Conservation (phyloP, 2,113 vertebrate genomes). For the Pelmatolapia mariae region DNA sequence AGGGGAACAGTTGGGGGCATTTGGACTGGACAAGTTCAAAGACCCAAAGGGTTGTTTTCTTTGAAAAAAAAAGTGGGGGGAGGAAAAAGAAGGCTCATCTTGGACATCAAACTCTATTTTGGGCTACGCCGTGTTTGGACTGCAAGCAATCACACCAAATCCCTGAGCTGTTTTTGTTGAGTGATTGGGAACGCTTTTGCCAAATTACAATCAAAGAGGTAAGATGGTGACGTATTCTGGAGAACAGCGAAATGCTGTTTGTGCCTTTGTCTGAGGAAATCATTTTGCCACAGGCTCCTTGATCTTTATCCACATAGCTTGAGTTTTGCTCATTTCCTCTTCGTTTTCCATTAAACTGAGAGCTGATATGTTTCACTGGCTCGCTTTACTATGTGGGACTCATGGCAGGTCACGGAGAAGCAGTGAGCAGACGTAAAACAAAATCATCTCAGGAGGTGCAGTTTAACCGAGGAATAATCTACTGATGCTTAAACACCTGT, state of each 20-base stretch:
- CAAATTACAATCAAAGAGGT: conserved; percentile 56
- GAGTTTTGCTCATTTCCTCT: conserved; percentile 58
- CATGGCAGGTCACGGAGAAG: conserved; percentile 9
- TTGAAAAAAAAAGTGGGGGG: neutral
- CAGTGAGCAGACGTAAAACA: neutral
- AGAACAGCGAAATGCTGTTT: conserved; percentile 27
- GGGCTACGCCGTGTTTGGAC: neutral
- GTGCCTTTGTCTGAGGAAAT: conserved; percentile 26
- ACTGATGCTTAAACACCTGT: conserved; percentile 25
- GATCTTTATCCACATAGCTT: conserved; percentile 45
- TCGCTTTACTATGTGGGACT: conserved; percentile 1
- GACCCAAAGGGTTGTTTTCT: conserved; percentile 30
- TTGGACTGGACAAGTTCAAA: conserved; percentile 48
- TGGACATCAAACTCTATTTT: conserved; percentile 37
- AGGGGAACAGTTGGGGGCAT: conserved; percentile 31
- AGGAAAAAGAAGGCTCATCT: neutral
- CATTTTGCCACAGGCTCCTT: conserved; percentile 34
- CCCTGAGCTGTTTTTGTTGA: conserved; percentile 22
- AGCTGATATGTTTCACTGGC: conserved; percentile 10
- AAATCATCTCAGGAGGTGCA: neutral
- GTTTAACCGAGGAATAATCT: conserved; percentile 4
- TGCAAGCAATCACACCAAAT: conserved; percentile 22
- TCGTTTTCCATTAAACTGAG: conserved; percentile 37
- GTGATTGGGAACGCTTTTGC: conserved; percentile 45
- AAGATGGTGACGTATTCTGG: conserved; percentile 33